Conservation (phyloP, 2,113 vertebrate species). For the Bolborhynchus lineola region DNA sequence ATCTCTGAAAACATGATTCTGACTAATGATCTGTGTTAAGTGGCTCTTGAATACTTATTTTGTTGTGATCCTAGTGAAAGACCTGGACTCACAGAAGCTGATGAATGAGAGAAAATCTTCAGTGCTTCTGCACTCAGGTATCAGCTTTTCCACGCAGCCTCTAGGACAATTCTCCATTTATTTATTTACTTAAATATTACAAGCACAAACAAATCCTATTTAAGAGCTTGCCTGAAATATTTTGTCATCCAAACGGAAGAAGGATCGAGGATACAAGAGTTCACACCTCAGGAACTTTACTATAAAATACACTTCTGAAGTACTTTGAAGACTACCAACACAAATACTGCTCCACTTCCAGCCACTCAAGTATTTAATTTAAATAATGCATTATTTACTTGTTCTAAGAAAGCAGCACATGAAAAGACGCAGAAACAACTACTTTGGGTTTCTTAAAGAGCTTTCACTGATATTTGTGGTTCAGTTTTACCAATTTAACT, state of each 20-base stretch:
- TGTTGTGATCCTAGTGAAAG: not conserved
- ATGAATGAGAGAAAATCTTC: constrained; percentile 5
- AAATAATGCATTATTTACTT: not conserved
- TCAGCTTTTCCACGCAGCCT: not conserved
- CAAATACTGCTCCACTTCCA: not conserved
- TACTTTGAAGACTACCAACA: not conserved
- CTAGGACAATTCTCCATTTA: not conserved
- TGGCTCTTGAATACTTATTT: not conserved
- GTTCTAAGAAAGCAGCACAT: not conserved
- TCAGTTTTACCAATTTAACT: not conserved
- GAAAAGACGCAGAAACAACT: not conserved
- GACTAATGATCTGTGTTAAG: constrained; percentile 20
- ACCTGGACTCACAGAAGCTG: not conserved
- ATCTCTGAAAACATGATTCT: constrained; percentile 10
- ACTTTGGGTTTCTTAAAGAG: not conserved
- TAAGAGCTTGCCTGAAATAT: not conserved
- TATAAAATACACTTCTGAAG: not conserved
- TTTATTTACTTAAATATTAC: not conserved
- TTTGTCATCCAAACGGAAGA: not conserved
- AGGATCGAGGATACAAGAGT: not conserved
- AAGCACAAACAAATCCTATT: not conserved
- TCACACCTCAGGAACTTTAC: not conserved
- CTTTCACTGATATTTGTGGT: not conserved
- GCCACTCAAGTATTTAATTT: not conserved
- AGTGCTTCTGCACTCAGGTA: not conserved